These are phyloP conservation scores for Ophonus ardosiacus DNA, from an alignment of 2,888 invertebrate species.

Conservation along the genomic window DNA sequence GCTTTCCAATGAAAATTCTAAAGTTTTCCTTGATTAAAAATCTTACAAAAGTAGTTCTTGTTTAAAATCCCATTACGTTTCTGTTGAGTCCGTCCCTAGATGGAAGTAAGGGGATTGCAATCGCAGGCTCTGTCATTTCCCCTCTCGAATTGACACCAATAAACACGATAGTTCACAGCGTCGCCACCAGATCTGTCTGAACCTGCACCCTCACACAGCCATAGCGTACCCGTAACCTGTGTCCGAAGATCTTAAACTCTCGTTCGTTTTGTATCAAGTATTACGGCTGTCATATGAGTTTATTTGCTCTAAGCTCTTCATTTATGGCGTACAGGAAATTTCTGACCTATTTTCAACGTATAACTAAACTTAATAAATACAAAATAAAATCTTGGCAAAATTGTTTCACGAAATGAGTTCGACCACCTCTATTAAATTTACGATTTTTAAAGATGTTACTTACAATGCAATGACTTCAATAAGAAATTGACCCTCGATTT, in stretches of 20 bases:
- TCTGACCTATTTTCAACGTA: constrained; percentile 59
- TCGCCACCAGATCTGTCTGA: not conserved
- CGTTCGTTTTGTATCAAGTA: constrained; percentile 51
- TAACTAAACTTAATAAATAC: constrained; percentile 49
- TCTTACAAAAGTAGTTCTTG: not conserved
- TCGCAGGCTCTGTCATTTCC: constrained; percentile 47
- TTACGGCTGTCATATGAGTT: constrained; percentile 50
- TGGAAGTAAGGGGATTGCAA: not conserved
- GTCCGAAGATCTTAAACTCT: constrained; percentile 58
- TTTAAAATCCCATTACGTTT: not conserved
- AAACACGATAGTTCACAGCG: constrained; percentile 49
- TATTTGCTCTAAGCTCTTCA: constrained; percentile 62
- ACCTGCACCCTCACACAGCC: not conserved
- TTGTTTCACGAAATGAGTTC: not conserved
- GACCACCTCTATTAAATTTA: not conserved
- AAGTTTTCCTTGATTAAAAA: not conserved
- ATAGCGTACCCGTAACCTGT: constrained; percentile 8
- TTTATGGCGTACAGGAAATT: constrained; percentile 55
- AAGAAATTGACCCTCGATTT: not conserved
- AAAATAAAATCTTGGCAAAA: constrained; percentile 49
- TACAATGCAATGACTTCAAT: not conserved
- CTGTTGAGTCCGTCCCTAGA: not conserved
- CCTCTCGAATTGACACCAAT: constrained; percentile 54
- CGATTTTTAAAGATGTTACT: not conserved
- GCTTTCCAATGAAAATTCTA: not conserved